Evolutionary conservation across 53 echinoderm and acorn worm genomes (phyloP).

Genomic region (Temnopleurus reevesii): DNA sequence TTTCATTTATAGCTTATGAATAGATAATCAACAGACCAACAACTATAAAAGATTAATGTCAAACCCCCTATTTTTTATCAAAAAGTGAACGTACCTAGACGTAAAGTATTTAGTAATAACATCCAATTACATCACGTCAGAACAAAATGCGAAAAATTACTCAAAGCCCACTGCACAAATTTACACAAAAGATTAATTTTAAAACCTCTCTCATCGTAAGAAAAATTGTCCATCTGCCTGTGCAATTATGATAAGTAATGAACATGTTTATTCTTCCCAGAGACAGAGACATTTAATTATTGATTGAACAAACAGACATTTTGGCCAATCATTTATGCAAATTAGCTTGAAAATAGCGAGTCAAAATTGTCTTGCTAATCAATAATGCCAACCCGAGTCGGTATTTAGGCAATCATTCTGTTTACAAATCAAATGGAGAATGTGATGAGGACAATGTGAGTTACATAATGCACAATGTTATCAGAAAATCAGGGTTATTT

Average conservation of each 20-base stretch:
- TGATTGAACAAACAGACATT: conserved; percentile 47
- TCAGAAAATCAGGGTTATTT: not conserved
- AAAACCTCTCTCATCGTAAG: not conserved
- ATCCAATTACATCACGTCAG: no score
- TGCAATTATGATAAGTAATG: conserved; percentile 14
- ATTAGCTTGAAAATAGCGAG: conserved; percentile 33
- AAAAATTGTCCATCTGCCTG: not conserved
- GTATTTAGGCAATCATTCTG: not conserved
- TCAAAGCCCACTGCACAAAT: not conserved
- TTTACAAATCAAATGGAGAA: not conserved
- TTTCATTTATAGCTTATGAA: no score
- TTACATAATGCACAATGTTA: not conserved
- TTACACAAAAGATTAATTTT: not conserved
- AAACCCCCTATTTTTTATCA: no score
- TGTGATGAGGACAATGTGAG: not conserved
- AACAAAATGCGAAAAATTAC: not conserved
- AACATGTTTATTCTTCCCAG: not conserved
- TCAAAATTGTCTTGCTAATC: not conserved
- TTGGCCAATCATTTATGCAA: conserved; percentile 24
- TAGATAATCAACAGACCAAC: no score
- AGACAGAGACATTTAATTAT: not conserved
- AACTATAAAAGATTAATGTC: no score
- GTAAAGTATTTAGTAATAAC: no score
- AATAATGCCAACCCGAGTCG: not conserved
- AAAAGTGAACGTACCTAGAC: no score